Evolutionary conservation across 2,797 vertebrate species (phyloP).

Genomic region (Catostomus latipinnis): DNA sequence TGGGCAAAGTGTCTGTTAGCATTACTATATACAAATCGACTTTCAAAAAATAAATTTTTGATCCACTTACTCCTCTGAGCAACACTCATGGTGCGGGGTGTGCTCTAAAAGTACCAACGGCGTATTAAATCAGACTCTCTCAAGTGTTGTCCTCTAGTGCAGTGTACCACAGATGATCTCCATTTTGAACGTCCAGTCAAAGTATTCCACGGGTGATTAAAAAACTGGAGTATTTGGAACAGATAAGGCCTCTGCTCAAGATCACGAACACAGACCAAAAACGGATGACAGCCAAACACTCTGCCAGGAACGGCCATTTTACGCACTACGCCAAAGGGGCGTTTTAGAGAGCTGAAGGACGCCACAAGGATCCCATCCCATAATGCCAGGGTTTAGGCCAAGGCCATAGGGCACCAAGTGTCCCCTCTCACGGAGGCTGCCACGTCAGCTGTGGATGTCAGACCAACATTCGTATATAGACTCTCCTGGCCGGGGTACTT

Average conservation of each 20-base stretch:
- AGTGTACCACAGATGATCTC: constrained; percentile 62
- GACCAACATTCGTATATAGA: constrained; percentile 89
- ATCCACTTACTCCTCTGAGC: constrained; percentile 64
- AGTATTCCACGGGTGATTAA: constrained; percentile 72
- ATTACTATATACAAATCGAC: constrained; percentile 63
- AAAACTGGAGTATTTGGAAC: constrained; percentile 55
- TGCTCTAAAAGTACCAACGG: constrained; percentile 72
- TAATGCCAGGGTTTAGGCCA: constrained; percentile 81
- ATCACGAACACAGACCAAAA: constrained; percentile 55
- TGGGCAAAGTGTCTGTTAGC: constrained; percentile 68
- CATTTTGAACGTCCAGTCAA: constrained; percentile 64
- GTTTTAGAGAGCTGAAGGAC: constrained; percentile 59
- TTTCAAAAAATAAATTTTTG: constrained; percentile 56
- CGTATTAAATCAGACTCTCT: constrained; percentile 60
- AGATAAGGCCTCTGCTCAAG: constrained; percentile 26
- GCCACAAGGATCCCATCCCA: constrained; percentile 64
- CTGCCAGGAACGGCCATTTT: constrained; percentile 56
- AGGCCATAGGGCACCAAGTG: constrained; percentile 93
- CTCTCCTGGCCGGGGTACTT: constrained; percentile 92
- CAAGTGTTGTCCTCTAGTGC: constrained; percentile 63
- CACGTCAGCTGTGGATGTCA: constrained; percentile 89
- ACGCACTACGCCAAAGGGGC: constrained; percentile 53
- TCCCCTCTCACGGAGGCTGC: constrained; percentile 89
- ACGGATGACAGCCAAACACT: constrained; percentile 65
- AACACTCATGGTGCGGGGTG: constrained; percentile 63